phyloP scores from a whole-genome alignment of 2,888 invertebrate species.

The Sialis lutaria region DNA sequence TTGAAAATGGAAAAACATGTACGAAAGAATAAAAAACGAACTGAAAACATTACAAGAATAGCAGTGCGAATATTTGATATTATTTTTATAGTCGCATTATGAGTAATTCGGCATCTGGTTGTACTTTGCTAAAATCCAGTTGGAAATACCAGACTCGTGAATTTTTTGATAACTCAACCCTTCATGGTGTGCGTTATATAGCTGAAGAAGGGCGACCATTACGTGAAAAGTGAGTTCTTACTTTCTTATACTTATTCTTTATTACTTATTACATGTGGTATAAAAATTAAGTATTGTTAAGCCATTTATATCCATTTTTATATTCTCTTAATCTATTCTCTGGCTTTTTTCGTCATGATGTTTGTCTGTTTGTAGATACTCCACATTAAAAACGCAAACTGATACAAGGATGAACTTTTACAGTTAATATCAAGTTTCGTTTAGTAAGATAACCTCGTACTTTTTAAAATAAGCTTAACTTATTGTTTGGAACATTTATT shows the following conservation, averaged over 20 bases:
- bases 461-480: no score
- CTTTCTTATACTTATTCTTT: neutral
- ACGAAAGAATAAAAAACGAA: no score
- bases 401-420: no score
- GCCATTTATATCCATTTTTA: neutral
- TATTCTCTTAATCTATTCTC: neutral
- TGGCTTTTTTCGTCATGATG: no score
- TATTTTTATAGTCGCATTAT: neutral
- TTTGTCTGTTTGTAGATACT: neutral
- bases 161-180: conserved; percentile 58
- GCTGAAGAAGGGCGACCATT: conserved; percentile 57
- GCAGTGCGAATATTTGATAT: neutral
- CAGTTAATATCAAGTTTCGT: no score
- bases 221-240: conserved; percentile 49
- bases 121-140: conserved; percentile 35
- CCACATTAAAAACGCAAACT: neutral
- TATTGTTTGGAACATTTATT: no score
- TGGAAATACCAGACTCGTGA: conserved; percentile 51
- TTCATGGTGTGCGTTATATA: conserved; percentile 65
- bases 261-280: neutral
- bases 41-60: no score
- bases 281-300: neutral
- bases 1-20: no score
- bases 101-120: neutral
- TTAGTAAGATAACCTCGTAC: no score